Conservation (phyloP, 1,140 invertebrate species). For the Agrypnia vestita region DNA sequence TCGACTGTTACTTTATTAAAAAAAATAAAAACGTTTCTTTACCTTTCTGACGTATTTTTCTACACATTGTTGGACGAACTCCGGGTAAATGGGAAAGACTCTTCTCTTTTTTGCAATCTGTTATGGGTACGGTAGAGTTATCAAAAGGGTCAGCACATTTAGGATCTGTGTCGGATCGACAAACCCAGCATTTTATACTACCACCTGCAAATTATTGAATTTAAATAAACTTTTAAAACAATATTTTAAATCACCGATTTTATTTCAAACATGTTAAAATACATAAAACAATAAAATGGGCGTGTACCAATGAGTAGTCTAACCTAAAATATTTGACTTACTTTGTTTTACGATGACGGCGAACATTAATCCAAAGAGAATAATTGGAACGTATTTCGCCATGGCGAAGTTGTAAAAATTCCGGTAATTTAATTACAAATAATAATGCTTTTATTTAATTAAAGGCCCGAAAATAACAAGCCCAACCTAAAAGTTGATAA, state of each 20-base stretch:
- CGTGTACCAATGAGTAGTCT: constrained; percentile 35
- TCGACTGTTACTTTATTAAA: no score
- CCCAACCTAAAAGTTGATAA: no score
- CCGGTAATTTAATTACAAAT: no score
- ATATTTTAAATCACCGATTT: constrained; percentile 7
- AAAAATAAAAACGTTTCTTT: background rate
- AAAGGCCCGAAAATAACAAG: no score
- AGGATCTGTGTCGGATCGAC: constrained; percentile 90
- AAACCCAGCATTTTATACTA: constrained; percentile 93
- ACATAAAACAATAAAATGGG: constrained; percentile 43
- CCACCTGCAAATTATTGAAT: constrained; percentile 72
- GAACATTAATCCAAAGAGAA: constrained; percentile 40
- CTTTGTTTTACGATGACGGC: constrained; percentile 42
- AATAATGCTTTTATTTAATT: no score
- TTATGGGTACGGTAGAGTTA: constrained; percentile 89
- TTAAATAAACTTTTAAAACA: constrained; percentile 25
- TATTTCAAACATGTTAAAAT: background rate
- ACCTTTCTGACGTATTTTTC: constrained; percentile 94
- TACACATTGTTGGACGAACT: constrained; percentile 87
- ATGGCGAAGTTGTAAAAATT: background rate
- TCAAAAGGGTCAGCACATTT: constrained; percentile 95
- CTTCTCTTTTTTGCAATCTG: constrained; percentile 83
- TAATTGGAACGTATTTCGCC: constrained; percentile 22
- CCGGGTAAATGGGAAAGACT: constrained; percentile 80
- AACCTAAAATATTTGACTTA: constrained; percentile 40